Conservation (phyloP, 1,140 invertebrate genomes). For the Melipona quadrifasciata region DNA sequence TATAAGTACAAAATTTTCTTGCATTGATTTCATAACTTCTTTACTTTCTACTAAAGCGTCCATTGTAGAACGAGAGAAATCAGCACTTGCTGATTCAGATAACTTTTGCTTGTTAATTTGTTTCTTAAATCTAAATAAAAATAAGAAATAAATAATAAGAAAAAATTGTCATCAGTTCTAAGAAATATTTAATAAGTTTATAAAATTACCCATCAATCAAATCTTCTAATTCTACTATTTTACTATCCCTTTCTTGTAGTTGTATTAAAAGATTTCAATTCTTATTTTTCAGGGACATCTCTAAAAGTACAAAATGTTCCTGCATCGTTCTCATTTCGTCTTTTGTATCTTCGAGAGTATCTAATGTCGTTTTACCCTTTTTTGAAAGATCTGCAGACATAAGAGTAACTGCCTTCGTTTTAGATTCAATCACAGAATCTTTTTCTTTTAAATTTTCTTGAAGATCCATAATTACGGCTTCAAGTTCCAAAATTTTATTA, state of each 20-base stretch:
- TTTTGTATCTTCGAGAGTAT: slow-evolving; percentile 89
- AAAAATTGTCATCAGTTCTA: neutral
- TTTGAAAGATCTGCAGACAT: slow-evolving; percentile 89
- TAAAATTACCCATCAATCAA: slow-evolving; percentile 70
- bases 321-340: slow-evolving; percentile 91
- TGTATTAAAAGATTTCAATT: slow-evolving; percentile 81
- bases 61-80: slow-evolving; percentile 78
- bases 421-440: slow-evolving; percentile 91
- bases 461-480: slow-evolving; percentile 86
- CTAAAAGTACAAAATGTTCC: slow-evolving; percentile 87
- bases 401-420: slow-evolving; percentile 90
- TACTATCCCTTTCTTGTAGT: slow-evolving; percentile 84
- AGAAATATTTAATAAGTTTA: neutral
- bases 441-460: slow-evolving; percentile 92
- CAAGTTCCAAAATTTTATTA: slow-evolving; percentile 84
- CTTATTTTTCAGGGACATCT: slow-evolving; percentile 87
- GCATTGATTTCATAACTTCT: slow-evolving; percentile 84
- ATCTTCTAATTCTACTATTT: slow-evolving; percentile 77
- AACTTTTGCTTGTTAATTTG: slow-evolving; percentile 71
- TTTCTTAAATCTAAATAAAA: slow-evolving; percentile 68
- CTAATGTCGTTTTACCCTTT: slow-evolving; percentile 87
- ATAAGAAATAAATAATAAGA: slow-evolving; percentile 11
- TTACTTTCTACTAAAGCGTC: slow-evolving; percentile 83
- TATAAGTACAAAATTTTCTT: slow-evolving; percentile 83
- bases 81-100: slow-evolving; percentile 68